A percentile compares a stretch with the other conserved stretches of the same genome.
Conservation (phyloP, 2,113 vertebrate genomes). For the Ctenodactylus gundi region DNA sequence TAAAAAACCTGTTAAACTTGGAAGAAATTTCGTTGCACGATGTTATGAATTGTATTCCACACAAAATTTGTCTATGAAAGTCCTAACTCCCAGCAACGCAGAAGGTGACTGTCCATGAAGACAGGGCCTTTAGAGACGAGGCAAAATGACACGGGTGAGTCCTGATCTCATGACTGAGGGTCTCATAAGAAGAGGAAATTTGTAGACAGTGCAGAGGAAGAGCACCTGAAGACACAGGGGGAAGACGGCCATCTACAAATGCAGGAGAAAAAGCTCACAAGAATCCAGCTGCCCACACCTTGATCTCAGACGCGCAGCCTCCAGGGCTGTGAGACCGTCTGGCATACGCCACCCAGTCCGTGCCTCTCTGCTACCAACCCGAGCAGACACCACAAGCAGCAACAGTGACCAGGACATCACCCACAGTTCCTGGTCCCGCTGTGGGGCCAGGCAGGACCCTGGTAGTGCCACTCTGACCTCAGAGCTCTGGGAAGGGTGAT, state of each 20-base stretch:
- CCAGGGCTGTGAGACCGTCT: background rate
- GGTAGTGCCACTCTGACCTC: background rate
- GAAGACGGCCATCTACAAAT: rapidly evolving
- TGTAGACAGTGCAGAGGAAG: background rate
- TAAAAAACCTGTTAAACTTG: background rate
- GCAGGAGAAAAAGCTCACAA: background rate
- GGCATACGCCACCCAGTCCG: background rate
- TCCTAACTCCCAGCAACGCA: background rate
- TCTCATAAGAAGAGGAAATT: background rate
- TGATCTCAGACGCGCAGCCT: background rate
- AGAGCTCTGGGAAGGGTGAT: background rate
- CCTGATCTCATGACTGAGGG: background rate
- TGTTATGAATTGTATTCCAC: background rate
- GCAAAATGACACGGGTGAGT: background rate
- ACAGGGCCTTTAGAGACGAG: background rate
- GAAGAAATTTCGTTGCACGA: background rate
- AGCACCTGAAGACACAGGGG: background rate
- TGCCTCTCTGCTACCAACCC: background rate
- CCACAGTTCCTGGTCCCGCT: background rate
- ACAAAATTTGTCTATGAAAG: background rate
- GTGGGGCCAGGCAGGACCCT: background rate
- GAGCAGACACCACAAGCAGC: too few relatives aligned
- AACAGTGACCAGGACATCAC: background rate
- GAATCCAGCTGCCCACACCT: background rate
- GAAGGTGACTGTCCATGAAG: background rate